These are phyloP conservation scores for Brachionus manjavacas DNA, from an alignment of 1,140 invertebrate genomes.

Conservation along the genomic window DNA sequence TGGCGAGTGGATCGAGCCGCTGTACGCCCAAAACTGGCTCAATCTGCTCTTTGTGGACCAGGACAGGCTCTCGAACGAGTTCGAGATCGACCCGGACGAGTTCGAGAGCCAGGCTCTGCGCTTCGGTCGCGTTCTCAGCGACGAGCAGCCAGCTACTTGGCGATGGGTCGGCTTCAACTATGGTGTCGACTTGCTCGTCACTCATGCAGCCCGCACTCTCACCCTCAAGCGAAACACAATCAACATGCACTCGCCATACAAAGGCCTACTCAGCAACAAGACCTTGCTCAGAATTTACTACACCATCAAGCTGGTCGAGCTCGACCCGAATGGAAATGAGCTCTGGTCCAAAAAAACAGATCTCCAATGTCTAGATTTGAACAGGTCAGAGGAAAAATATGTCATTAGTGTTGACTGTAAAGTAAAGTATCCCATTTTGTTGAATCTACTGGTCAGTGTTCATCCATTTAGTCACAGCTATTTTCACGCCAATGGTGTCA, in stretches of 20 bases:
- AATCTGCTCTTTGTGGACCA: conserved; percentile 37
- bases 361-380: not conserved
- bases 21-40: conserved; percentile 9
- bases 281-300: conserved; percentile 21
- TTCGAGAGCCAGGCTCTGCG: not conserved
- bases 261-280: conserved; percentile 8
- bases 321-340: conserved; percentile 4
- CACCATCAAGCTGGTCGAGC: not conserved
- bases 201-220: conserved; percentile 12
- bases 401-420: not conserved
- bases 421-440: conserved; percentile 12
- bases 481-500: not conserved
- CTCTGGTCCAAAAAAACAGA: not conserved
- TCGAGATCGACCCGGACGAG: not conserved
- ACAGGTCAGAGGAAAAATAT: not conserved
- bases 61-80: not conserved
- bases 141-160: conserved; percentile 24
- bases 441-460: not conserved
- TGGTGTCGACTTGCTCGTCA: conserved; percentile 19
- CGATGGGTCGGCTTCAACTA: conserved; percentile 39
- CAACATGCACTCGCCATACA: conserved; percentile 28
- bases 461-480: conserved; percentile 17
- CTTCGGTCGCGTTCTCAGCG: not conserved
- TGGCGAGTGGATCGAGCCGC: conserved; percentile 10
- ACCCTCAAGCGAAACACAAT: conserved; percentile 37